Base-by-base conservation (phyloP, 2,888 invertebrate genomes). In the Gisinianus flammeolus region DNA sequence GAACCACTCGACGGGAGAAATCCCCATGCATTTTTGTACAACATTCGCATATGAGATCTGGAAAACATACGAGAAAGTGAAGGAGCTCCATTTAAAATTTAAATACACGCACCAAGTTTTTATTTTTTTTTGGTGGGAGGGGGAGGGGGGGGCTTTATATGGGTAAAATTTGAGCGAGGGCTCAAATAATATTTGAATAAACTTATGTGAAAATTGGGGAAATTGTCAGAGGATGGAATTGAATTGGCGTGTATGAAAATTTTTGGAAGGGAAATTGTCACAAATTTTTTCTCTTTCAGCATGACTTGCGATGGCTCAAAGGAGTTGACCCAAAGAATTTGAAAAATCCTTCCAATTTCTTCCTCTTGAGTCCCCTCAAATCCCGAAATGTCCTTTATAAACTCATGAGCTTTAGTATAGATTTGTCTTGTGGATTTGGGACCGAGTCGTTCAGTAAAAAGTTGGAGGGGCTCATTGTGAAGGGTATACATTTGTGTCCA, bases 291-390 rank as follows among this genome's bases (percentile, higher is more conserved):
- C 5, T 62, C 64, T 24, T 31, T 62, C 2, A 73, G 19, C 33
- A 73, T n/a, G 26, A 64, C 35, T 64, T 73, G 8, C 12, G 62
- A 33, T 3, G 31, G 73, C 64, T 58, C 73, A 64, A 58, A 24
- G 24, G 73, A 73, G 35, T 58, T 73, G 73, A 73, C 73, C 73
- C 33, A 62, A 62, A 73, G 58, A 62, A 73, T 62, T 35, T 64
- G 62, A 62, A 73, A 58, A 16, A 73, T 73, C 26, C 31, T 62
- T 33, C 64, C 62, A 35, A 33, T 33, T 8, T 58, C 62, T 4
- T 33, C 33, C 19, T n/a, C 24, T 19, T 30, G 24, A 35, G 33
- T 56, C 35, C 35, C 58, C 12, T 30, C 16, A 30, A 73, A 62
- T 22, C 64, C 58, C 31, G 31, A 70, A 2, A 28, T 52, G 28